Evolutionary conservation across 2,797 vertebrate species (phyloP), one percentile per base, ranked within the genome.

Genomic region (Platalea minor): DNA sequence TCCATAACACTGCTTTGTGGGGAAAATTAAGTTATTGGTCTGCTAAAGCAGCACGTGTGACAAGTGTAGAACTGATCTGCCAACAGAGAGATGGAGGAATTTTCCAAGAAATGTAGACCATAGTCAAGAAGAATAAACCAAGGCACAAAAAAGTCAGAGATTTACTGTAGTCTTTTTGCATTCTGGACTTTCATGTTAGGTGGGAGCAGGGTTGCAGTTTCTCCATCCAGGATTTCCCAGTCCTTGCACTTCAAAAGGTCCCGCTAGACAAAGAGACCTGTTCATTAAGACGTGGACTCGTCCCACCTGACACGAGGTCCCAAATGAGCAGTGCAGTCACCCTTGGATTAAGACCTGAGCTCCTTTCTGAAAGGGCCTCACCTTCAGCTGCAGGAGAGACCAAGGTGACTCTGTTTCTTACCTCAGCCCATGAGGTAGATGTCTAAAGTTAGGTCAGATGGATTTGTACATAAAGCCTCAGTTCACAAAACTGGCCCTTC

Each of bases 41-140:
- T 93, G 75, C 81, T 97, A 77, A 76, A 93, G 59, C 88, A 96
- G 90, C 85, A 93, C 80, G 31, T 93, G 68, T 82, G 72, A 73
- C 45, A 85, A 95, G 78, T 56, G 73, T 85, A 96, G 93, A 96
- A 95, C 74, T 93, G 91, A 95, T 85, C 90, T 93, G 88, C 93
- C 88, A 91, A 46, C 39, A 90, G 93, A 95, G 88, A 96, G 84
- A 94, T 84, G 50, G 96, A 93, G 53, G 41, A 63, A 57, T 95
- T 92, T 80, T 90, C 80, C 65, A 51, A 75, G 59, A 83, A 48
- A 91, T 46, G 48, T 59, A 80, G n/a, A 80, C n/a, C 20, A 28
- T 31, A 67, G 61, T 59, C 70, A 76, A 83, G 85, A 90, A 72
- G 59, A 91, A 68, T 46, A 95, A 84, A 72, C 50, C 56, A 63